These are phyloP conservation scores for Trinectes maculatus DNA, from an alignment of 2,113 vertebrate species.

Conservation along the genomic window DNA sequence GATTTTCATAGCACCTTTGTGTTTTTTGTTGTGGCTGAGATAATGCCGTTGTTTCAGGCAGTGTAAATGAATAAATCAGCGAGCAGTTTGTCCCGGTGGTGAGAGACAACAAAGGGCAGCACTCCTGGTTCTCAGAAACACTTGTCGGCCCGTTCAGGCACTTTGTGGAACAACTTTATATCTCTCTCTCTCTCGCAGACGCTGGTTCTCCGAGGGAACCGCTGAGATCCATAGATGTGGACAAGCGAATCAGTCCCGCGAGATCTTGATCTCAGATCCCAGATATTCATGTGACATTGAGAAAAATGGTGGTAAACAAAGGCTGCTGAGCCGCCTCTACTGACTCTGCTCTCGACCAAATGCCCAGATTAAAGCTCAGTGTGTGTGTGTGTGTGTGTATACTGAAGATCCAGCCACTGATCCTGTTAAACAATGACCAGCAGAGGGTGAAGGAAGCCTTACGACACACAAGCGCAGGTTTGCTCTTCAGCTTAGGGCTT, in stretches of 20 bases:
- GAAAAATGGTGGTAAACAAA: conserved; percentile 34
- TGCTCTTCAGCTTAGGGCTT: conserved; percentile 73
- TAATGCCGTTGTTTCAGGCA: conserved; percentile 79
- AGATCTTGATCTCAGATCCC: conserved; percentile 16
- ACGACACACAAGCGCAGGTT: conserved; percentile 71
- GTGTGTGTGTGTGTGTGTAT: conserved; percentile 35
- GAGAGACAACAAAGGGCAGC: conserved; percentile 65
- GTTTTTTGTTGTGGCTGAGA: conserved; percentile 74
- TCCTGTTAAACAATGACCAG: conserved; percentile 71
- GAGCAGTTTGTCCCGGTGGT: conserved; percentile 53
- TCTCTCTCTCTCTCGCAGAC: conserved; percentile 32
- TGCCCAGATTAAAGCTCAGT: conserved; percentile 60
- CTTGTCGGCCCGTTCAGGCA: conserved; percentile 63
- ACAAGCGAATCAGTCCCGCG: conserved; percentile 1
- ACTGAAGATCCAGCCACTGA: conserved; percentile 58
- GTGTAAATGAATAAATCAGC: conserved; percentile 82
- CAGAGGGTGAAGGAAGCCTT: conserved; percentile 60
- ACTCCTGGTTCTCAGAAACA: conserved; percentile 65
- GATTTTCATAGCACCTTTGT: conserved; percentile 78
- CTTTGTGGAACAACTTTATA: conserved; percentile 71
- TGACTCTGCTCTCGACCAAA: conserved; percentile 25
- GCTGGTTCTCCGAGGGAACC: background rate
- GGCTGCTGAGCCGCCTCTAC: conserved; percentile 14
- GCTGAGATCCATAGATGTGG: conserved; percentile 21
- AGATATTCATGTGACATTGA: conserved; percentile 21